Percentiles rank a stretch among this genome's conserved stretches.
phyloP scores from a whole-genome alignment of 2,113 vertebrate genomes.

The Callaeas wilsoni region DNA sequence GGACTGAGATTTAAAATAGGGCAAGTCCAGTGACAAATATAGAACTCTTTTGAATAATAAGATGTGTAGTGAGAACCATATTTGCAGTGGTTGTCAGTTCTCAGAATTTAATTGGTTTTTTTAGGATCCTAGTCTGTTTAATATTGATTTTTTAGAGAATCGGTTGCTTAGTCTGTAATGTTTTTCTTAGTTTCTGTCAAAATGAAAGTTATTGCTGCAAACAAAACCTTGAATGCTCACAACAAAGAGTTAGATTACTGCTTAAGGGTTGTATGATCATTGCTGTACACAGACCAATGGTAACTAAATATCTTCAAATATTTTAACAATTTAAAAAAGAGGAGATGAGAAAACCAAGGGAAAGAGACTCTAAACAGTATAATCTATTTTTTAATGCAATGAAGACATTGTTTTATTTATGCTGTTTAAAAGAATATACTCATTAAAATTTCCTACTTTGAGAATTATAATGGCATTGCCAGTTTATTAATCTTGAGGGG shows the following conservation, averaged over 20 bases:
- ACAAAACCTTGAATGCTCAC: not conserved
- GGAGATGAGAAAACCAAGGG: not conserved
- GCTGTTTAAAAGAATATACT: not conserved
- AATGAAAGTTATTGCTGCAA: not conserved
- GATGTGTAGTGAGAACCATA: not conserved
- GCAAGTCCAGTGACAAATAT: not conserved
- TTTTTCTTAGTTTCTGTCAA: not conserved
- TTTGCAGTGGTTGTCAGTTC: not conserved
- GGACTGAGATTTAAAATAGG: not conserved
- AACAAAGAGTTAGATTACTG: not conserved
- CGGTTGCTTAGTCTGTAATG: not conserved
- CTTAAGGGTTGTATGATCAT: not conserved
- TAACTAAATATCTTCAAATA: not conserved
- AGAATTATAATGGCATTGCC: not conserved
- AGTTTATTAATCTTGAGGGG: accelerated
- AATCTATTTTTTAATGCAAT: not conserved
- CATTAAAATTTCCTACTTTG: not conserved
- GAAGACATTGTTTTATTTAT: not conserved
- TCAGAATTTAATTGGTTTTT: not conserved
- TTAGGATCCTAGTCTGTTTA: not conserved
- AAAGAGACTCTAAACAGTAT: not conserved
- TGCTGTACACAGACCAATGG: not conserved
- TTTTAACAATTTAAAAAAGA: not conserved
- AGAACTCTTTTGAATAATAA: not conserved
- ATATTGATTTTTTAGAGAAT: not conserved